These are phyloP conservation scores for Echinarachnius parma DNA, from an alignment of 53 echinoderm and acorn worm species.

Conservation along the genomic window DNA sequence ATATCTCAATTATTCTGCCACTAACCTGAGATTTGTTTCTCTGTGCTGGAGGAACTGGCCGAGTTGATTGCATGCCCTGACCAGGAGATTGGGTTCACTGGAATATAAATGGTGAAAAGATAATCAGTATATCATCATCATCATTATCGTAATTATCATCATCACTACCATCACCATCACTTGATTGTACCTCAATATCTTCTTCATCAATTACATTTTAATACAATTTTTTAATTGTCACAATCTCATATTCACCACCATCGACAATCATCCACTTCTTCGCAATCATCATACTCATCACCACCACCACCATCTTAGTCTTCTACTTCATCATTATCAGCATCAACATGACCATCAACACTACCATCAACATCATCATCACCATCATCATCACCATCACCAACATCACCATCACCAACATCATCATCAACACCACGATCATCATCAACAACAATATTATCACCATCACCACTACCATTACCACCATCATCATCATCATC, in stretches of 20 bases:
- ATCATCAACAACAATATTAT: neutral
- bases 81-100: conserved; percentile 94
- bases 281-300: too few species aligned
- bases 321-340: neutral
- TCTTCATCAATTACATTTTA: too few species aligned
- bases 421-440: neutral
- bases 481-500: neutral
- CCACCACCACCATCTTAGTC: too few species aligned
- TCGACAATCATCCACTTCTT: too few species aligned
- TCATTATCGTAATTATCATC: too few species aligned
- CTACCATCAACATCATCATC: neutral
- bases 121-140: too few species aligned
- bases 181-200: too few species aligned
- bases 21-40: conserved; percentile 97
- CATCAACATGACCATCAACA: neutral
- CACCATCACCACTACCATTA: neutral
- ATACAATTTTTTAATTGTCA: too few species aligned
- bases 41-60: conserved; percentile 99
- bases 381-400: neutral
- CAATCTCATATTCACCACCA: too few species aligned
- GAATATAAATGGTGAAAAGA: too few species aligned
- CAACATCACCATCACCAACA: neutral
- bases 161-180: too few species aligned
- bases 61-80: conserved; percentile 94
- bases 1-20: too few species aligned